Evolutionary conservation across 2,113 vertebrate species (phyloP).

Genomic region (Microcebus ravelobensis): DNA sequence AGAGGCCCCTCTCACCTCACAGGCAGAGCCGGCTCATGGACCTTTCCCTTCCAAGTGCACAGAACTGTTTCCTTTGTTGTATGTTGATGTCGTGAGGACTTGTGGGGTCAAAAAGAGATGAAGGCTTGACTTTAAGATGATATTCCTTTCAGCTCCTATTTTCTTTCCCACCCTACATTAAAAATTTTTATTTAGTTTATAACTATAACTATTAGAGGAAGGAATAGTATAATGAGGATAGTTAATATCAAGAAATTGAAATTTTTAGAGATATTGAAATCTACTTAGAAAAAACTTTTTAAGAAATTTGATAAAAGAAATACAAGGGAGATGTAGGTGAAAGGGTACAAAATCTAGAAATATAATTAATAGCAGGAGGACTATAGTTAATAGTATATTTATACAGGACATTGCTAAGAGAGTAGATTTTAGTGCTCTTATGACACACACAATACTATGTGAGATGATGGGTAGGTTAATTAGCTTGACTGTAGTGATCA

Average conservation of each 20-base stretch:
- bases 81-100: not conserved
- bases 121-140: not conserved
- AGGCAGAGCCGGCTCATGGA: not conserved
- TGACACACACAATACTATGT: not conserved
- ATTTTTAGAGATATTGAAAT: not conserved
- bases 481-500: not conserved
- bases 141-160: not conserved
- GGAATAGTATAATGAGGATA: not conserved
- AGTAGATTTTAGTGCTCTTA: not conserved
- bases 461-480: not conserved
- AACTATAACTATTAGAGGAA: not conserved
- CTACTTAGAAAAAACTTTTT: not conserved
- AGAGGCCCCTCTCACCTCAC: not conserved
- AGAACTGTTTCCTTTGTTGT: not conserved
- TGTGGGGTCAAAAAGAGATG: not conserved
- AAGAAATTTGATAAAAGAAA: not conserved
- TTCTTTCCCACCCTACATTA: not conserved
- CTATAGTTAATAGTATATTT: not conserved
- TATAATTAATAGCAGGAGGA: not conserved
- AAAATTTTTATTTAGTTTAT: constrained; percentile 7
- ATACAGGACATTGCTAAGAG: not conserved
- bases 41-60: not conserved
- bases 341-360: not conserved
- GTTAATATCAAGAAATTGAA: constrained; percentile 30
- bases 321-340: not conserved